Evolutionary conservation across 2,888 invertebrate genomes (phyloP).

Genomic region (Dendrolimus pini): DNA sequence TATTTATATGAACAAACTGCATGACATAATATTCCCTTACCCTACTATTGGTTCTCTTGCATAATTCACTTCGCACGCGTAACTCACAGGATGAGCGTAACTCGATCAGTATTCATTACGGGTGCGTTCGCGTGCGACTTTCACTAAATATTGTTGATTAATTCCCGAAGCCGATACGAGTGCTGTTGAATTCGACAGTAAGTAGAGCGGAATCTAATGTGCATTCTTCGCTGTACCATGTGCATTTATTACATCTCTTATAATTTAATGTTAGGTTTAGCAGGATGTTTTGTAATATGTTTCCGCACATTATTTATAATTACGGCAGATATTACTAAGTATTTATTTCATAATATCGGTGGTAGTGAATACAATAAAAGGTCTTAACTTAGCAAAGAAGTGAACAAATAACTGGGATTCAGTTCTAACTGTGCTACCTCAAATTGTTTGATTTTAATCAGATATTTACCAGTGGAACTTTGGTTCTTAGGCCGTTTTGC

Average conservation of each 20-base stretch:
- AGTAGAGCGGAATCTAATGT: neutral
- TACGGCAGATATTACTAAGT: neutral
- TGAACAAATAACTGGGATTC: too few species aligned
- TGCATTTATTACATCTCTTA: too few species aligned
- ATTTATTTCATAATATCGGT: too few species aligned
- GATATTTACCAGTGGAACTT: too few species aligned
- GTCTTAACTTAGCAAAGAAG: too few species aligned
- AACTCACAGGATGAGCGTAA: conserved; percentile 17
- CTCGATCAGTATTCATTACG: conserved; percentile 16
- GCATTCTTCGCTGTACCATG: too few species aligned
- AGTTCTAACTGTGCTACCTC: too few species aligned
- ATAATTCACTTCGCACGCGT: conserved; percentile 15
- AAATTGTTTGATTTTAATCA: too few species aligned
- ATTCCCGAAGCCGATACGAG: conserved; percentile 24
- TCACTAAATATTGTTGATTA: conserved; percentile 47
- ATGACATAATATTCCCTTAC: neutral
- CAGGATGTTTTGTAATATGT: neutral
- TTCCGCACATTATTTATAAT: neutral
- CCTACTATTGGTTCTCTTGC: conserved; percentile 4
- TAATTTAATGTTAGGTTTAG: neutral
- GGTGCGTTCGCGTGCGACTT: conserved; percentile 32
- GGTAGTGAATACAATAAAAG: too few species aligned
- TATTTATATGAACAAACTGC: neutral
- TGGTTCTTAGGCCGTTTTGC: too few species aligned
- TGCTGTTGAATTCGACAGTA: conserved; percentile 20